Evolutionary conservation across 2,113 vertebrate species (phyloP).

Genomic region (Donacobius atricapilla): DNA sequence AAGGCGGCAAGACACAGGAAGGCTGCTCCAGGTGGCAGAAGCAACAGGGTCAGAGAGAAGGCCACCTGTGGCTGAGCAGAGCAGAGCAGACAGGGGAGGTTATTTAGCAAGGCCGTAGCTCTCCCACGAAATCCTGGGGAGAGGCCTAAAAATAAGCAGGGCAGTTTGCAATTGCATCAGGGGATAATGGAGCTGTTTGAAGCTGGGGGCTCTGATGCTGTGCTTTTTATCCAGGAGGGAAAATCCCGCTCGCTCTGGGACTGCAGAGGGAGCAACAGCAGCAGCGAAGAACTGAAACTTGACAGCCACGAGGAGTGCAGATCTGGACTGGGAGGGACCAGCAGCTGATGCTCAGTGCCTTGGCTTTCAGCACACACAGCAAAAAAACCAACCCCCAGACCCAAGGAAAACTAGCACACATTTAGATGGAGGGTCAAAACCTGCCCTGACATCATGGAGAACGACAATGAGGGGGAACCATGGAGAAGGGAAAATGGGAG

Average conservation of each 20-base stretch:
- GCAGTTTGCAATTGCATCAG: background rate
- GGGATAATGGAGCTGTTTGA: background rate
- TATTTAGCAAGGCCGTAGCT: background rate
- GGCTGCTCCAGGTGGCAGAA: slow-evolving; percentile 45
- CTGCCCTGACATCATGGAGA: background rate
- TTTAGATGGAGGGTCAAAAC: background rate
- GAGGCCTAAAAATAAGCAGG: background rate
- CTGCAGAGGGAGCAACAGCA: background rate
- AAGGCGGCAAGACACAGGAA: slow-evolving; percentile 33
- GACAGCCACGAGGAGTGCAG: background rate
- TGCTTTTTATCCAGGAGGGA: background rate
- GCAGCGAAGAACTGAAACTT: accelerated
- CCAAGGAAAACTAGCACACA: background rate
- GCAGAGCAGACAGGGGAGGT: background rate
- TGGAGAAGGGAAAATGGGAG: background rate
- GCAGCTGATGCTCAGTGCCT: background rate
- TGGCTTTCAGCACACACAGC: background rate
- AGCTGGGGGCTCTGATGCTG: background rate
- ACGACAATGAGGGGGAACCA: accelerated
- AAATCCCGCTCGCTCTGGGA: background rate
- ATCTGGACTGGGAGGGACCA: background rate
- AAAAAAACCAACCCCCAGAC: no score
- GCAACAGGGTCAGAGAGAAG: slow-evolving; percentile 54
- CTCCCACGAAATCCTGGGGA: background rate
- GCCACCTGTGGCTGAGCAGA: background rate